Base-by-base conservation (phyloP, 2,113 vertebrate species). In the Pampusana beccarii region DNA sequence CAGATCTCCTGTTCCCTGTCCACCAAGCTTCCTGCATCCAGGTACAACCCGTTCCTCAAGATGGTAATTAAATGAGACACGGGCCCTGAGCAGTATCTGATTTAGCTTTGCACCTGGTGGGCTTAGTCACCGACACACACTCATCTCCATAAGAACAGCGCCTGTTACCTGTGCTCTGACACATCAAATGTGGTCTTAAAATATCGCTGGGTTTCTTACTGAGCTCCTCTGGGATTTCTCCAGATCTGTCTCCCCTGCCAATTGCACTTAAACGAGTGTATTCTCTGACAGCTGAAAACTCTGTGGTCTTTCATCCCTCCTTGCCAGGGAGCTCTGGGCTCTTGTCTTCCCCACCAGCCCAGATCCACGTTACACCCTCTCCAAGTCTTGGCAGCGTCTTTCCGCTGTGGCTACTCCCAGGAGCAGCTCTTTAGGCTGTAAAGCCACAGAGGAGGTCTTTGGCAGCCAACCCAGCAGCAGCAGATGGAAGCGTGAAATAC, bases 121-220 rank as follows among this genome's bases (percentile, higher is more conserved):
- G 67, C 50, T 97, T 91, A 95, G 90, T 94, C 95, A 96, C 91
- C 57, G 74, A 42, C 50, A 60, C n/a, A 71, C 13, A 18, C 69
- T 91, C 86, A 91, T 94, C 93, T 81, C 88, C 86, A 29, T 31
- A 69, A 93, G 90, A 93, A 74, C 64, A 86, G 69, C 34, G 69
- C 62, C 80, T 84, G 80, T 64, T 96, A 96, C 96, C 93, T 96
- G 77, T 40, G 61, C 53, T 91, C 61, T 92, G 86, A 92, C 82
- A 92, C 77, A 89, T 95, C 92, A 84, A 38, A 67, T 34, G n/a
- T 19, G 31, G n/a, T 65, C 93, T 61, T 69, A 93, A 97, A 93
- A 95, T 95, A 96, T 40, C 71, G 6, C 75, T 57, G 69, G 73
- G 83, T 71, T 78, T 92, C 90, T 91, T 33, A 72, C 38, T 46